Evolutionary conservation across 2,113 vertebrate genomes (phyloP), one percentile per base, ranked within the genome.

Genomic region (Chaetodon trifascialis): DNA sequence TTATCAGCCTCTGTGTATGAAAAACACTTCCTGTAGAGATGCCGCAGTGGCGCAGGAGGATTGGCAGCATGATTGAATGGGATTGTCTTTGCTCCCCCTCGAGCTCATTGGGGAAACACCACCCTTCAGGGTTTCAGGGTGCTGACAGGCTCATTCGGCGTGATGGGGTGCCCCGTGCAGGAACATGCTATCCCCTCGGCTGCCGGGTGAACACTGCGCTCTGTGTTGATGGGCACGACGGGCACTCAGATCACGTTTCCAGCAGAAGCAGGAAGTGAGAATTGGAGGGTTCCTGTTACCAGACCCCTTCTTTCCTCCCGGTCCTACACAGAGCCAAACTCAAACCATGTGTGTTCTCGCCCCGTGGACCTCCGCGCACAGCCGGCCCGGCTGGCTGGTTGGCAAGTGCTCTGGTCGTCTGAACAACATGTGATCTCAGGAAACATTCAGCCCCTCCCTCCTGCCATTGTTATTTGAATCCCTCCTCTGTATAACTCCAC

Each of bases 281-380:
- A 90, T 94, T 92, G 90, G 89, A 93, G 87, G 88, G 88, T 95
- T 95, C 92, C 92, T 94, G 90, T 91, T 89, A 88, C 90, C 89
- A 91, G 91, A 80, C 84, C 88, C 82, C 90, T 91, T 91, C 90
- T 92, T 93, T 92, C 90, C 91, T 94, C 86, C 90, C 79, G 51
- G 78, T 91, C 59, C 82, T 86, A 94, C 95, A 94, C 46, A 51
- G 87, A 86, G 81, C 86, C 85, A 95, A 95, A 95, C 92, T 90
- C 79, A 89, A 95, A 96, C 94, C 95, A 96, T 95, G 94, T 95
- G 95, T 94, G 92, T 87, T 90, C 86, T 79, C 88, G 90, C 90
- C 94, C 91, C 21, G 71, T 87, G 83, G 88, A 92, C 91, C 82
- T 79, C 76, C 23, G 5, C 84, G 51, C 19, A 81, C 88, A 87